Evolutionary conservation across 2,888 invertebrate species (phyloP).

Genomic region (Mylabris sibirica): DNA sequence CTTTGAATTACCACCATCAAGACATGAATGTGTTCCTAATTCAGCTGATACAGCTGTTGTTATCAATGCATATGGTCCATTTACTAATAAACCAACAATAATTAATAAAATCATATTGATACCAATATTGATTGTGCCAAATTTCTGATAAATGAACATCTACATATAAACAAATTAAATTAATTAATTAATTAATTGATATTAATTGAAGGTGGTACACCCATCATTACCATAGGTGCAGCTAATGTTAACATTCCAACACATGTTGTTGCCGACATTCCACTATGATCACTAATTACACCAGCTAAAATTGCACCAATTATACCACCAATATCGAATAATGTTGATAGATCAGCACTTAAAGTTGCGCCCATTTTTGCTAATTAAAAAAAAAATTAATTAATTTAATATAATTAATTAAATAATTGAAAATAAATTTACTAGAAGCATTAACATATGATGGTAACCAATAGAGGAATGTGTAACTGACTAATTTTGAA

Average conservation of each 20-base stretch:
- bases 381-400: constrained; percentile 57
- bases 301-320: constrained; percentile 90
- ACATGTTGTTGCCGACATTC: constrained; percentile 89
- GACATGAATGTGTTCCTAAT: constrained; percentile 82
- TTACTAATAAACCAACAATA: constrained; percentile 83
- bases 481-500: constrained; percentile 95
- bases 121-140: constrained; percentile 65
- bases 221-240: constrained; percentile 87
- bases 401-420: not conserved
- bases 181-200: too few species aligned
- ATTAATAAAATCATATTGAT: constrained; percentile 75
- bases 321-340: constrained; percentile 92
- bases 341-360: constrained; percentile 80
- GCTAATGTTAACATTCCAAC: constrained; percentile 79
- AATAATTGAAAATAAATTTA: constrained; percentile 65
- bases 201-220: too few species aligned
- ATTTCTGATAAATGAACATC: constrained; percentile 81
- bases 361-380: constrained; percentile 72
- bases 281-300: constrained; percentile 80
- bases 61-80: constrained; percentile 95
- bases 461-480: constrained; percentile 96
- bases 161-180: constrained; percentile 58
- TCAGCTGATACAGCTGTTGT: constrained; percentile 97
- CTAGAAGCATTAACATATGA: constrained; percentile 85
- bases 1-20: constrained; percentile 85